phyloP scores from a whole-genome alignment of 2,888 invertebrate genomes.

The Nyleta sp. region DNA sequence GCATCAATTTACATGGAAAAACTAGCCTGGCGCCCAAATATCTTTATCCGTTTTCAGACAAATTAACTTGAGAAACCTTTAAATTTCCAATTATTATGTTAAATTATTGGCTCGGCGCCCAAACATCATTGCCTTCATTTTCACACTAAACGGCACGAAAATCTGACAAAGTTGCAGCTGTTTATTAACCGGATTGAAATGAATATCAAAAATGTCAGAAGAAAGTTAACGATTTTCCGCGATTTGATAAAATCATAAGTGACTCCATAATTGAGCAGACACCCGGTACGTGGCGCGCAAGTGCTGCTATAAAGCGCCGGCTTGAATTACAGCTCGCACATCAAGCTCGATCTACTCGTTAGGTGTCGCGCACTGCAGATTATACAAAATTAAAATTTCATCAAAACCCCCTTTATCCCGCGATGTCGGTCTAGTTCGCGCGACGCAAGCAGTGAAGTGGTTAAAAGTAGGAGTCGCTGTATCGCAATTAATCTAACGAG shows the following conservation, averaged over 20 bases:
- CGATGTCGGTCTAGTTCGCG: constrained; percentile 56
- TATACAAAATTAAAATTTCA: constrained; percentile 73
- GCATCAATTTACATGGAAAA: no score
- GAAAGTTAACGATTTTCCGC: no score
- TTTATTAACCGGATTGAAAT: no score
- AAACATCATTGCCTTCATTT: no score
- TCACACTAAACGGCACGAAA: no score
- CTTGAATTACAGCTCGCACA: constrained; percentile 69
- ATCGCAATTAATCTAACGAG: constrained; percentile 73
- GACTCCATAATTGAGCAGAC: constrained; percentile 35
- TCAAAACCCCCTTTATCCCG: constrained; percentile 70
- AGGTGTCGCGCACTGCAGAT: constrained; percentile 67
- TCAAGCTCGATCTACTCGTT: constrained; percentile 71
- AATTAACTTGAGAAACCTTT: no score
- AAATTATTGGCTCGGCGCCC: no score
- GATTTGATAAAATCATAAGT: constrained; percentile 8
- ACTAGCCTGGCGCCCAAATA: no score
- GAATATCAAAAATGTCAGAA: no score
- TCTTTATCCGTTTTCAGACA: no score
- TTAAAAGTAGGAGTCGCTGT: constrained; percentile 65
- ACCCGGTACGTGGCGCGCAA: constrained; percentile 38
- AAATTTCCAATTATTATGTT: no score
- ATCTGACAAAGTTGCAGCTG: no score
- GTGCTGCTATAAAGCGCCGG: constrained; percentile 53
- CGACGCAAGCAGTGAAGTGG: constrained; percentile 62